Evolutionary conservation across 2,113 vertebrate genomes (phyloP).

Genomic region (Phrynocephalus versicolor): DNA sequence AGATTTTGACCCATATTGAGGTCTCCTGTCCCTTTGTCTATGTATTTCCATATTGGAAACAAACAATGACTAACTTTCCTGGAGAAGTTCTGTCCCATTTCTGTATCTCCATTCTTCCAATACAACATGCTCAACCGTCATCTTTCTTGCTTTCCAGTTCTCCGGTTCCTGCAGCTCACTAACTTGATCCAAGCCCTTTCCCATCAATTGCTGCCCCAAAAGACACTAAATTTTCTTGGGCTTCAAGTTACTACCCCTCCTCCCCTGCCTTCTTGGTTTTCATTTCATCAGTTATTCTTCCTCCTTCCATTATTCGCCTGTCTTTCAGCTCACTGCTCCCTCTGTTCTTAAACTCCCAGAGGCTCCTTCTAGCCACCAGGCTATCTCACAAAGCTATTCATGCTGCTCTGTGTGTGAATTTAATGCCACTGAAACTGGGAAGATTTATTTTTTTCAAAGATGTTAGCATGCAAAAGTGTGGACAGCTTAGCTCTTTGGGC

Average conservation of each 20-base stretch:
- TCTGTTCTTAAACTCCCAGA: neutral
- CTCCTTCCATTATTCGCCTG: neutral
- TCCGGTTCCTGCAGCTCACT: neutral
- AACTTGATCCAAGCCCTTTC: neutral
- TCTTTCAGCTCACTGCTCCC: no score
- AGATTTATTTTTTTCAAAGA: neutral
- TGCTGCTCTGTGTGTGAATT: neutral
- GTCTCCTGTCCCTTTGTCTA: neutral
- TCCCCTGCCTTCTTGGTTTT: no score
- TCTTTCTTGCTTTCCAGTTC: neutral
- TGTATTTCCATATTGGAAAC: neutral
- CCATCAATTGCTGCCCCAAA: neutral
- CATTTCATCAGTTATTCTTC: neutral
- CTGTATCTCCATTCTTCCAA: neutral
- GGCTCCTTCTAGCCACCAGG: neutral
- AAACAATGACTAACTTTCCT: neutral
- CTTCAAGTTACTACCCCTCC: neutral
- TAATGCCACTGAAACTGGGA: neutral
- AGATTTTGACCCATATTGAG: neutral
- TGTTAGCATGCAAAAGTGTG: neutral
- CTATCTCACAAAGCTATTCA: neutral
- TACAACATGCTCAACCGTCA: neutral
- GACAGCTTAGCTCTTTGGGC: neutral
- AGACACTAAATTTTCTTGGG: no score
- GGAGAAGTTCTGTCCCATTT: neutral